Evolutionary conservation across 92 coral and sea anemone genomes (phyloP).

Genomic region (Porites rus): DNA sequence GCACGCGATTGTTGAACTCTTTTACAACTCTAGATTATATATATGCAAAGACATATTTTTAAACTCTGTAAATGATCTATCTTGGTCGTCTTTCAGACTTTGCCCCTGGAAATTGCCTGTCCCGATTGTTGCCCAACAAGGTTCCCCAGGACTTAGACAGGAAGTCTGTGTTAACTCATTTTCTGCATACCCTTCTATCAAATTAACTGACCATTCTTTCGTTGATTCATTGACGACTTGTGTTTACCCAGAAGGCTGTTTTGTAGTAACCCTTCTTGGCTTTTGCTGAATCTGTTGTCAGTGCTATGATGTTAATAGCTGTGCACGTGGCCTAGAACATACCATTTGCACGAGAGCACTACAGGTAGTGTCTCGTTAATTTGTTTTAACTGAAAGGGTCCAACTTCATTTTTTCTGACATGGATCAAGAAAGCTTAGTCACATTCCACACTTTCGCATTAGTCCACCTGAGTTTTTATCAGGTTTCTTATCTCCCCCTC

Average conservation of each 20-base stretch:
- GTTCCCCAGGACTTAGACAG: neutral
- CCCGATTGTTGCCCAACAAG: neutral
- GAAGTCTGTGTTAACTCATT: neutral
- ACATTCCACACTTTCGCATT: neutral
- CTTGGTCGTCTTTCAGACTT: neutral
- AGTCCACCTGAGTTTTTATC: neutral
- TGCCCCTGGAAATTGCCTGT: neutral
- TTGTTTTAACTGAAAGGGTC: neutral
- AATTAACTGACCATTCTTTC: constrained; percentile 7
- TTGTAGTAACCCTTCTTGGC: neutral
- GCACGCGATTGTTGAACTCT: constrained; percentile 30
- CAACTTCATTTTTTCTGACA: neutral
- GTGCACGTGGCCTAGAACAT: neutral
- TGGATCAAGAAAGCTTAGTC: neutral
- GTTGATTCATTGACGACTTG: neutral
- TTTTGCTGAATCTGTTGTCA: neutral
- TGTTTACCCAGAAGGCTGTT: neutral
- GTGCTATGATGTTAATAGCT: neutral
- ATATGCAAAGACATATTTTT: neutral
- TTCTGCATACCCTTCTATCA: constrained; percentile 10
- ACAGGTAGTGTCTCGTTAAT: neutral
- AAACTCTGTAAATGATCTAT: neutral
- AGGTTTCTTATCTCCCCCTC: neutral
- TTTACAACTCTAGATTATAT: neutral
- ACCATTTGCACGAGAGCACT: neutral